phyloP scores from a whole-genome alignment of 2,797 vertebrate genomes.

The Valencia hispanica region DNA sequence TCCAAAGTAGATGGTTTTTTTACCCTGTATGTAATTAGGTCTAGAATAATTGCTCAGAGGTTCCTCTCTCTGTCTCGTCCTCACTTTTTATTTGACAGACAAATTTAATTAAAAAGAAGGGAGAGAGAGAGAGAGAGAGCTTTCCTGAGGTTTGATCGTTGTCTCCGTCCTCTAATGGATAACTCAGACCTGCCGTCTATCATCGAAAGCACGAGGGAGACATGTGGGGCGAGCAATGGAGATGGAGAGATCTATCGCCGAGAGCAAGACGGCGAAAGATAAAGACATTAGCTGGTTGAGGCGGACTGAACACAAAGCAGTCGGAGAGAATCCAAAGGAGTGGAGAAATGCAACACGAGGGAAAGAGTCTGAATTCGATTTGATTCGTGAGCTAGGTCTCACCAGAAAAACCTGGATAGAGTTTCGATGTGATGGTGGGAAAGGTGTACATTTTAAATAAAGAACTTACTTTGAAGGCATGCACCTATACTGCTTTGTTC shows the following conservation, averaged over 20 bases:
- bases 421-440: background rate
- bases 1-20: conserved; percentile 24
- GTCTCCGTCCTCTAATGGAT: conserved; percentile 56
- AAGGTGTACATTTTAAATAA: background rate
- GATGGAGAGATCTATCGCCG: conserved; percentile 45
- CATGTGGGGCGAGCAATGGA: conserved; percentile 18
- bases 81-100: conserved; percentile 44
- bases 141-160: conserved; percentile 57
- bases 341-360: background rate
- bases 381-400: background rate
- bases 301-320: conserved; percentile 13
- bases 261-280: conserved; percentile 4
- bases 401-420: background rate
- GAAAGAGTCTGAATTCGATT: background rate
- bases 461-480: background rate
- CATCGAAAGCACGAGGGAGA: conserved; percentile 27
- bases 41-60: conserved; percentile 62
- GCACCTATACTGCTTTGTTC: background rate
- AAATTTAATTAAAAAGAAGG: conserved; percentile 63
- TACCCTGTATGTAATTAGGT: conserved; percentile 65
- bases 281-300: conserved; percentile 19
- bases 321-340: conserved; percentile 5
- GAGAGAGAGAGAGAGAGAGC: conserved; percentile 8
- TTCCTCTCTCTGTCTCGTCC: conserved; percentile 38
- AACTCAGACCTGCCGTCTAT: conserved; percentile 41